These are phyloP conservation scores for Hecatera dysodea DNA, from an alignment of 2,888 invertebrate genomes.

Conservation along the genomic window DNA sequence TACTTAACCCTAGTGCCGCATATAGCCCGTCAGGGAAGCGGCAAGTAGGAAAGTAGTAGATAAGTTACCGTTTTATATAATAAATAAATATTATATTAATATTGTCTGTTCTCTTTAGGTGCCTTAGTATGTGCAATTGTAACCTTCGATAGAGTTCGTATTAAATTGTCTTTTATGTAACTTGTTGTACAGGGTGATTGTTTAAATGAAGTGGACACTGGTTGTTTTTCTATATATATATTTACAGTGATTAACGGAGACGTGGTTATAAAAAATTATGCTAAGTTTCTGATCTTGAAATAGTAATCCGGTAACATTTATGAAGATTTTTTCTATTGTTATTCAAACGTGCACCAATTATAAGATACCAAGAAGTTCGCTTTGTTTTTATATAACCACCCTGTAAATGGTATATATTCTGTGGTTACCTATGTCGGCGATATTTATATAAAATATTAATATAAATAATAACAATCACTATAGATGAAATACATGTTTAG, in stretches of 20 bases:
- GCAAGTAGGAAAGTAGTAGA: conserved; percentile 37
- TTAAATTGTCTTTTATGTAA: conserved; percentile 10
- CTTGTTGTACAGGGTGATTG: conserved; percentile 23
- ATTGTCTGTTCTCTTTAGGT: conserved; percentile 65
- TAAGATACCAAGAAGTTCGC: too few species aligned
- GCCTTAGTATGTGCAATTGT: conserved; percentile 68
- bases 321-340: not conserved
- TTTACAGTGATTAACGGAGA: not conserved
- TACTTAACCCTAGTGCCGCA: conserved; percentile 62
- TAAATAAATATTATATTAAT: conserved; percentile 57
- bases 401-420: conserved; percentile 10
- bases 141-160: conserved; percentile 53
- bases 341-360: too few species aligned
- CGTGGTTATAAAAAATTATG: not conserved
- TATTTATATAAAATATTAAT: conserved; percentile 42
- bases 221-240: not conserved
- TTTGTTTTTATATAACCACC: conserved; percentile 12
- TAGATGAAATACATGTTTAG: conserved; percentile 45
- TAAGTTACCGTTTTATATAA: conserved; percentile 57
- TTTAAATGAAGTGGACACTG: conserved; percentile 17
- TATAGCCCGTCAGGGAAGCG: conserved; percentile 17
- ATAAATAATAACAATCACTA: conserved; percentile 40
- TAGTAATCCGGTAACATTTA: not conserved
- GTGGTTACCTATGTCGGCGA: conserved; percentile 35
- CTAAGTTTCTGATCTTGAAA: not conserved